These are phyloP conservation scores for Clepsis dumicolana DNA, from an alignment of 2,888 invertebrate genomes.

Conservation along the genomic window DNA sequence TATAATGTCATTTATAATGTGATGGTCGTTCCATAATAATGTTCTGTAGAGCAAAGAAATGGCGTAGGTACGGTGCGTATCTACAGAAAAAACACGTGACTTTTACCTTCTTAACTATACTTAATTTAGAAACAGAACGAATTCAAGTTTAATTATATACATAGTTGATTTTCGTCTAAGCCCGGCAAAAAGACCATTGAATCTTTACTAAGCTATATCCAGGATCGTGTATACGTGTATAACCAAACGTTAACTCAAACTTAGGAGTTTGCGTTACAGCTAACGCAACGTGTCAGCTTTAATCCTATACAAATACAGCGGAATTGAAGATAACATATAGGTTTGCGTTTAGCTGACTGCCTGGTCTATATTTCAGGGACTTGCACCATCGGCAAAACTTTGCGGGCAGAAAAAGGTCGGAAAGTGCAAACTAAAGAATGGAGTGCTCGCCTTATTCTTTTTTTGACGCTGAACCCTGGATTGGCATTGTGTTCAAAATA, in stretches of 20 bases:
- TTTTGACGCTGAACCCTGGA: constrained; percentile 32
- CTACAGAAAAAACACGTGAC: too few relatives aligned
- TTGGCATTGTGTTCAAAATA: constrained; percentile 29
- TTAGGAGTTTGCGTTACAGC: constrained; percentile 19
- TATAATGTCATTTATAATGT: too few relatives aligned
- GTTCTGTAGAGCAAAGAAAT: too few relatives aligned
- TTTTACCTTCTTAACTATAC: too few relatives aligned
- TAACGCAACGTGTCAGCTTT: constrained; percentile 19
- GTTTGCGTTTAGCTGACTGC: constrained; percentile 29
- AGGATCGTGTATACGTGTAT: background rate
- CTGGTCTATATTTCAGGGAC: constrained; percentile 34
- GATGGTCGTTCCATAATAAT: too few relatives aligned
- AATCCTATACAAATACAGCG: constrained; percentile 30
- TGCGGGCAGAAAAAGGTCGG: constrained; percentile 41
- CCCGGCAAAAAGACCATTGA: background rate
- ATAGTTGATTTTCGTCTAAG: too few relatives aligned
- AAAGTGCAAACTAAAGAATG: constrained; percentile 42
- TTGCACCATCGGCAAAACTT: constrained; percentile 40
- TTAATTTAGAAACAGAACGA: too few relatives aligned
- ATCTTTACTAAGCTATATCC: background rate
- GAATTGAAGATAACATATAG: constrained; percentile 4
- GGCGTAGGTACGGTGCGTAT: too few relatives aligned
- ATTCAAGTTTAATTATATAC: too few relatives aligned
- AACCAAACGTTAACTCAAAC: constrained; percentile 18
- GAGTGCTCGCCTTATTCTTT: constrained; percentile 25